Evolutionary conservation across 2,888 invertebrate genomes (phyloP), one percentile per base, ranked within the genome.

Genomic region (Papilio gigon): DNA sequence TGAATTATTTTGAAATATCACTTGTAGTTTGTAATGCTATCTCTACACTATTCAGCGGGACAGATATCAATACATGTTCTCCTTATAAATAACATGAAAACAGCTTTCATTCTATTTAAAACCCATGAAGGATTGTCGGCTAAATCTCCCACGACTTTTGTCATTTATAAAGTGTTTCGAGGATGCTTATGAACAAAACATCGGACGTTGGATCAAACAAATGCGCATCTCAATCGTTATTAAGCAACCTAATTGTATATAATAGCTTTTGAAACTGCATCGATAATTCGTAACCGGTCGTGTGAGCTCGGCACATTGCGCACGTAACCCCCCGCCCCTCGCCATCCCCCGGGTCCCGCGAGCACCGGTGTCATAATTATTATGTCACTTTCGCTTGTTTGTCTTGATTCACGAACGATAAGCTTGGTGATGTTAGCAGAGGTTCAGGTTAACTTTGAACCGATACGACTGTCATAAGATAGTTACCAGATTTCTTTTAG

Each of bases 281-380:
- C 27, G 30, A 33, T 56, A 42, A 53, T 35, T 25, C 3, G 20
- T 27, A 66, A 66, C 35, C 47, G 65, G 59, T 66, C 47, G 37
- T 35, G 44, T 53, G 27, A 56, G 60, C 30, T 14, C 20, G 30
- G 44, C 27, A 27, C n/a, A 35, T 63, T 22, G 33, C 30, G 53
- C 14, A 20, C 40, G n/a, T 56, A 25, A 50, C 9, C 14, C 4
- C 1, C 6, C 50, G 3, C 50, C 6, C 50, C 6, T 27, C 12
- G 11, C 27, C 1, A 22, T n/a, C 17, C 44, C 6, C 12, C 59
- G 22, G 11, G 2, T 9, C 33, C n/a, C 1, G 40, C 17, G 20
- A 22, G 30, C 30, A 30, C n/a, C 25, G 56, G 30, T 56, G 56
- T 65, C 65, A 42, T 40, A 25, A 65, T 50, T 56, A 40, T 65